phyloP scores from a whole-genome alignment of 1,140 invertebrate genomes.

The Drosophila funebris region DNA sequence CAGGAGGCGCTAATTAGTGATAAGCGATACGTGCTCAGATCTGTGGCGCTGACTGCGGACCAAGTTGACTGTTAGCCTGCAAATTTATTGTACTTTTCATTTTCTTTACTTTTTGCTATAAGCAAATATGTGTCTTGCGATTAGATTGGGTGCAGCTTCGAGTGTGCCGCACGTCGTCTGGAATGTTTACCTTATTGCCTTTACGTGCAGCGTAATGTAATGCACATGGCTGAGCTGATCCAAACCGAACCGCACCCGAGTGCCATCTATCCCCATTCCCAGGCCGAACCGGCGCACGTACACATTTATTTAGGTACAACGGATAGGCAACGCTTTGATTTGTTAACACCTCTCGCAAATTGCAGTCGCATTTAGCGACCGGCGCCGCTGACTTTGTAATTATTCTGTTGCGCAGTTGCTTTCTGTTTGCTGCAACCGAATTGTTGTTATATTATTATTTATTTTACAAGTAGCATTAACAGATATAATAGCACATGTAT shows the following conservation, averaged over 20 bases:
- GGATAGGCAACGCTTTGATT: constrained; percentile 31
- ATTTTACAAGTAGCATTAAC: constrained; percentile 32
- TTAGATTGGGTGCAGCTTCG: constrained; percentile 55
- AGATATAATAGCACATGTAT: constrained; percentile 19
- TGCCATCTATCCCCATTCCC: constrained; percentile 17
- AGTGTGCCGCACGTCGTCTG: constrained; percentile 10
- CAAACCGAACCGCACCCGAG: not conserved
- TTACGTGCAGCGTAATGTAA: constrained; percentile 58
- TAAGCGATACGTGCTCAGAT: constrained; percentile 42
- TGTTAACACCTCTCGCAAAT: constrained; percentile 43
- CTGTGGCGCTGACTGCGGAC: constrained; percentile 4
- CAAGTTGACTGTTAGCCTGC: not conserved
- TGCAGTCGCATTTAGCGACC: constrained; percentile 52
- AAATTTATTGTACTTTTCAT: constrained; percentile 21
- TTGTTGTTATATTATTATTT: constrained; percentile 34
- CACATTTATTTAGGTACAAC: constrained; percentile 9
- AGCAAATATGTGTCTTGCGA: constrained; percentile 40
- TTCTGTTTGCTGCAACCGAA: constrained; percentile 1
- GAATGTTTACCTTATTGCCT: constrained; percentile 60
- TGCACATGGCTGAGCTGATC: constrained; percentile 52
- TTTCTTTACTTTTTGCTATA: constrained; percentile 14
- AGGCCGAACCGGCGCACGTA: constrained; percentile 35
- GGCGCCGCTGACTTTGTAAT: constrained; percentile 63
- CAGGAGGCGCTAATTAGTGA: constrained; percentile 31
- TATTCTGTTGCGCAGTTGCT: constrained; percentile 68